Percentiles rank a stretch among this genome's conserved stretches.
Conservation (phyloP, 2,888 invertebrate species). For the Magallana nippona region DNA sequence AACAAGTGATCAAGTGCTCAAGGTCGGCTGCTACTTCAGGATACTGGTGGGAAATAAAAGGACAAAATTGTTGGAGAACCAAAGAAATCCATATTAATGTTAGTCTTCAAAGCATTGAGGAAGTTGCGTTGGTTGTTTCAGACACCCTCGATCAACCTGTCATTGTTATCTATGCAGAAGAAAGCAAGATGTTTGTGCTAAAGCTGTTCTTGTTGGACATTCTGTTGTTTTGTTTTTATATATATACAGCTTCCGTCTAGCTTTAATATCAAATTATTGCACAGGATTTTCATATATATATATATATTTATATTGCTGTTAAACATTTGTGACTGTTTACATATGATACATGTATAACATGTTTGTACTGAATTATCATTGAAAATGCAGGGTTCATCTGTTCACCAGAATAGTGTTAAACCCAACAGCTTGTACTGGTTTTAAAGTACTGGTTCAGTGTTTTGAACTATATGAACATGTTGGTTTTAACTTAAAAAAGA, state of each 20-base stretch:
- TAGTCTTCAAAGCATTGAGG: constrained; percentile 6
- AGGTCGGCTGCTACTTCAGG: neutral
- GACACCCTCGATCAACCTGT: neutral
- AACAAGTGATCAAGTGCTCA: neutral
- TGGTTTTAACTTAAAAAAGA: too few species aligned
- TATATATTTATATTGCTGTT: constrained; percentile 24
- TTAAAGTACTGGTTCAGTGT: too few species aligned
- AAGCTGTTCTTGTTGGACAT: constrained; percentile 25
- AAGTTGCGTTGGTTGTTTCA: neutral
- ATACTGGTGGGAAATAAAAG: neutral
- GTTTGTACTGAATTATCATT: neutral
- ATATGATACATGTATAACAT: neutral
- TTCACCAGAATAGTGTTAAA: neutral
- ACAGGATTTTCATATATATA: constrained; percentile 26
- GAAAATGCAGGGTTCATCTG: constrained; percentile 3
- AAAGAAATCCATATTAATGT: constrained; percentile 17
- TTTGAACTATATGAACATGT: too few species aligned
- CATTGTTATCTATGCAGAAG: constrained; percentile 27
- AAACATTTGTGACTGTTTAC: constrained; percentile 6
- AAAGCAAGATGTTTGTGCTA: constrained; percentile 5
- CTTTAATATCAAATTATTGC: constrained; percentile 33
- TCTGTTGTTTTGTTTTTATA: constrained; percentile 17
- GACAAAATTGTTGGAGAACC: neutral
- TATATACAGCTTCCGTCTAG: constrained; percentile 33
- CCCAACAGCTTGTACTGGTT: too few species aligned